A percentile compares a stretch with the other conserved stretches of the same genome.
These are phyloP conservation scores for Phoenicopterus ruber DNA, from an alignment of 2,113 vertebrate genomes.

Conservation along the genomic window DNA sequence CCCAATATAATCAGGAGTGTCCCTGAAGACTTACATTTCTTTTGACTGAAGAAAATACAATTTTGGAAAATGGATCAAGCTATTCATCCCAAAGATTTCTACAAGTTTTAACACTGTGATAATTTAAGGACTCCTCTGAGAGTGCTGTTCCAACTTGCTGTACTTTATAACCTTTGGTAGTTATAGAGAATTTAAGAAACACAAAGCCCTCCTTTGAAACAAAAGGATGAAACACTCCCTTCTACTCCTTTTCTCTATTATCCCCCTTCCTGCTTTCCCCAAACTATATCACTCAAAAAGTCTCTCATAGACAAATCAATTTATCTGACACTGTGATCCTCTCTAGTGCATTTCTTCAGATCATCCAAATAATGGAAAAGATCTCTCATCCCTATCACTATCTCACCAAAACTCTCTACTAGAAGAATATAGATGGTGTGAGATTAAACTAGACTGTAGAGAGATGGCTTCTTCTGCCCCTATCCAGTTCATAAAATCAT, in stretches of 20 bases:
- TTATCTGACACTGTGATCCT: not conserved
- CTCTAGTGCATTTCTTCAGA: not conserved
- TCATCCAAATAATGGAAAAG: constrained; percentile 26
- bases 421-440: not conserved
- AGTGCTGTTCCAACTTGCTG: not conserved
- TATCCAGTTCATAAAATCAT: constrained; percentile 1
- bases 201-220: not conserved
- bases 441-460: constrained; percentile 25
- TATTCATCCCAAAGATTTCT: not conserved
- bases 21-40: not conserved
- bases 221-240: not conserved
- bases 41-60: not conserved
- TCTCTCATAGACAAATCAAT: constrained; percentile 2
- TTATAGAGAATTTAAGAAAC: not conserved
- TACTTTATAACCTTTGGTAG: not conserved
- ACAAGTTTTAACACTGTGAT: not conserved
- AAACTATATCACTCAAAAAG: not conserved
- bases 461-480: not conserved
- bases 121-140: not conserved
- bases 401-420: not conserved
- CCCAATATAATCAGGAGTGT: not conserved
- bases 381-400: not conserved
- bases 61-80: not conserved
- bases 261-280: not conserved
- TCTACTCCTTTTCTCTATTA: not conserved